phyloP scores from a whole-genome alignment of 1,140 invertebrate species.

The Trichomalopsis sarcophagae region DNA sequence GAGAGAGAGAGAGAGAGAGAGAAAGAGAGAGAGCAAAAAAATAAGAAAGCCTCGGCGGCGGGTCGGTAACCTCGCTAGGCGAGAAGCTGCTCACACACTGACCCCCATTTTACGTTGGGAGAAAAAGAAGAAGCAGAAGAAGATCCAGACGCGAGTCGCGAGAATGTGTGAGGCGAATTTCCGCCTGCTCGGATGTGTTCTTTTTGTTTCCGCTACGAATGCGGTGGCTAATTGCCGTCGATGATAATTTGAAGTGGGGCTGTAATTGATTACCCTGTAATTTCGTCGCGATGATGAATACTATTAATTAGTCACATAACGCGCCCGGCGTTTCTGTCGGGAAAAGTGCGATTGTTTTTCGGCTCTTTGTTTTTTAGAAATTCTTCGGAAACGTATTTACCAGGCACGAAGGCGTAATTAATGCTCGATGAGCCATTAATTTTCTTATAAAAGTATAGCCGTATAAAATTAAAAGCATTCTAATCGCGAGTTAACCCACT shows the following conservation, averaged over 20 bases:
- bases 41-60: constrained; percentile 52
- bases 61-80: constrained; percentile 54
- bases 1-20: background rate
- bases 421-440: background rate
- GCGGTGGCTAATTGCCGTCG: background rate
- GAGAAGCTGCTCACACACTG: constrained; percentile 69
- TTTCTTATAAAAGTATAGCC: background rate
- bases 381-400: no score
- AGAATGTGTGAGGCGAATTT: background rate
- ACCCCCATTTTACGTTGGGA: constrained; percentile 62
- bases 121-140: background rate
- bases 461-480: background rate
- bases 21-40: constrained; percentile 35
- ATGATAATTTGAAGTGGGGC: no score
- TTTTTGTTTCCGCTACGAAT: background rate
- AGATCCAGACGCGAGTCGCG: background rate
- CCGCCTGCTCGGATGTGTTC: background rate
- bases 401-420: background rate
- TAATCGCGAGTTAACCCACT: background rate
- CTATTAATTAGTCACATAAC: no score
- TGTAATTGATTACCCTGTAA: no score
- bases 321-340: no score
- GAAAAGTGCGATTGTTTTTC: no score
- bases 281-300: no score
- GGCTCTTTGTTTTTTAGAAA: no score